These are phyloP conservation scores for Tenthredo mesomela DNA, from an alignment of 2,888 invertebrate genomes.

Conservation along the genomic window DNA sequence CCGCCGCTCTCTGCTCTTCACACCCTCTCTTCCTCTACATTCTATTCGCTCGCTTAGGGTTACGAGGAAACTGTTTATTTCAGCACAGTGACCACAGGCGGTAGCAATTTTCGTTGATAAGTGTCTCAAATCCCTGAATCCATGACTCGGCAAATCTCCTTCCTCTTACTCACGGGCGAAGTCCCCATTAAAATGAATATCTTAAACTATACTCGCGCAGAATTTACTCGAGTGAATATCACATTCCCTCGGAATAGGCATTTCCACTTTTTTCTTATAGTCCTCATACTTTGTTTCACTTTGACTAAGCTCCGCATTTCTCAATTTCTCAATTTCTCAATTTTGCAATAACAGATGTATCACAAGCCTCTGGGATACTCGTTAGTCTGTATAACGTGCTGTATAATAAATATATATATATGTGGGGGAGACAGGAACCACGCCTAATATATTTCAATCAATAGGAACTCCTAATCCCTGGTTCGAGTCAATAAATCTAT, in stretches of 20 bases:
- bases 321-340: background rate
- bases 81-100: slow-evolving; percentile 33
- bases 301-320: background rate
- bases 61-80: slow-evolving; percentile 41
- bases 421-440: background rate
- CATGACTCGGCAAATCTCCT: slow-evolving; percentile 24
- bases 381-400: slow-evolving; percentile 5
- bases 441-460: slow-evolving; percentile 53
- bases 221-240: background rate
- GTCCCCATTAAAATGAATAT: slow-evolving; percentile 10
- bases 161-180: background rate
- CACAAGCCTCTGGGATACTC: background rate
- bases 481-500: slow-evolving; percentile 53
- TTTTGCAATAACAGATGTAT: background rate
- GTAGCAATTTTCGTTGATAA: slow-evolving; percentile 36
- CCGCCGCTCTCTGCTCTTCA: background rate
- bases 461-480: slow-evolving; percentile 45
- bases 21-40: background rate
- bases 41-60: background rate
- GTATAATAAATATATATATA: background rate
- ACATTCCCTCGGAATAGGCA: background rate
- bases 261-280: background rate
- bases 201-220: background rate
- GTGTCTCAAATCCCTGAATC: slow-evolving; percentile 25
- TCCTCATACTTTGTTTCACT: background rate